Evolutionary conservation across 2,888 invertebrate genomes (phyloP), one percentile per base, ranked within the genome.

Genomic region (Lithodes maja): DNA sequence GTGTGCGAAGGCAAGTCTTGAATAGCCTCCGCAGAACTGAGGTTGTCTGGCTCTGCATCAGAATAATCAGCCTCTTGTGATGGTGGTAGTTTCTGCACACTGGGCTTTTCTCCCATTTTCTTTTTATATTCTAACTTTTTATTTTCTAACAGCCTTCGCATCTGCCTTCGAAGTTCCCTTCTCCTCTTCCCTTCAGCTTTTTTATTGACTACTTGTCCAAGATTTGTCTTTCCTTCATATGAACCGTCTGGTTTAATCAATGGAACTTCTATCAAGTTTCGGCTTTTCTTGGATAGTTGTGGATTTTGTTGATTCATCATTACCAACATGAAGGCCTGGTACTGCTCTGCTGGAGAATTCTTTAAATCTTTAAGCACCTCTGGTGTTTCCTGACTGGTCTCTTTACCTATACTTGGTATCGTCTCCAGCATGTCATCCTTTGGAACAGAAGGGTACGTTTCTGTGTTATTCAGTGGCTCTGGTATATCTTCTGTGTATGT

Each of bases 281-380:
- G 54, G 52, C 69, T 9, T 83, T 53, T 68, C 2, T 50, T 75
- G 50, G 85, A 74, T 2, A 69, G 80, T 75, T 33, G 75, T 5
- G 85, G 17, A 50, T 50, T 68, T 12, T 89, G 88, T 17, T 89
- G 81, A 17, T 86, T 75, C n/a, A 90, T 55, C 12, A 90, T 86
- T 5, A 78, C 86, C 9, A 83, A 86, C 90, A 90, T 90, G 54
- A 90, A 90, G 12, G 90, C 85, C 75, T 90, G 78, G 68, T 90
- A 90, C 1, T 90, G 88, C 52, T 90, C 85, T 2, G 90, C 90
- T n/a, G 85, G 88, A 2, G 49, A 9, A 50, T 90, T 87, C 61
- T 86, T 90, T 71, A 90, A 68, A 68, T 84, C 83, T 15, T 69
- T 74, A 3, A 15, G 55, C 12, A 77, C 3, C 69, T 84, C 84